phyloP scores from a whole-genome alignment of 2,888 invertebrate genomes.

The Spodoptera exigua region DNA sequence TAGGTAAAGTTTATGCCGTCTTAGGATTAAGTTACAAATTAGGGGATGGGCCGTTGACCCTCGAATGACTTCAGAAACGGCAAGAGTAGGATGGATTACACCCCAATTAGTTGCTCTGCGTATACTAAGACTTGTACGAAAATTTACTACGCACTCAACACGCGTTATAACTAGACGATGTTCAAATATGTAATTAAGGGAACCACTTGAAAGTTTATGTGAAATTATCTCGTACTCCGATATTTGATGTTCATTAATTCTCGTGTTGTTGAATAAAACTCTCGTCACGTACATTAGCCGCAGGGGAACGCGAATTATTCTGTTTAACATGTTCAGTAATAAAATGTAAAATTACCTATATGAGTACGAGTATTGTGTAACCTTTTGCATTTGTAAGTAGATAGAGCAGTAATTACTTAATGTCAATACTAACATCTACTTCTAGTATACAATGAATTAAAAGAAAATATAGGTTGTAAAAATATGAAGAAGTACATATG shows the following conservation, averaged over 20 bases:
- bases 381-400: background rate
- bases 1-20: conserved; percentile 45
- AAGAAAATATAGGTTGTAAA: too few species aligned
- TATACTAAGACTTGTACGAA: conserved; percentile 41
- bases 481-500: too few species aligned
- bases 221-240: conserved; percentile 31
- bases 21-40: conserved; percentile 53
- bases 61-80: conserved; percentile 44
- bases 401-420: too few species aligned
- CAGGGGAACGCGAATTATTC: background rate
- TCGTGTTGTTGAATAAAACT: conserved; percentile 21
- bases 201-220: conserved; percentile 38
- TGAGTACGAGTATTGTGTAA: too few species aligned
- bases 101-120: conserved; percentile 52
- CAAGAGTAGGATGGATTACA: conserved; percentile 49
- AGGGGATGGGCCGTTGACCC: conserved; percentile 47
- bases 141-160: conserved; percentile 52
- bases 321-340: background rate
- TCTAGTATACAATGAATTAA: too few species aligned
- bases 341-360: background rate
- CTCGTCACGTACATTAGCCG: background rate
- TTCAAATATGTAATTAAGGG: conserved; percentile 50
- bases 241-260: conserved; percentile 23
- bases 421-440: too few species aligned
- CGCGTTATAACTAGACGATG: conserved; percentile 40